A percentile compares a stretch with the other conserved stretches of the same genome.
These are phyloP conservation scores for Ophion ellenae DNA, from an alignment of 2,888 invertebrate genomes.

Conservation along the genomic window DNA sequence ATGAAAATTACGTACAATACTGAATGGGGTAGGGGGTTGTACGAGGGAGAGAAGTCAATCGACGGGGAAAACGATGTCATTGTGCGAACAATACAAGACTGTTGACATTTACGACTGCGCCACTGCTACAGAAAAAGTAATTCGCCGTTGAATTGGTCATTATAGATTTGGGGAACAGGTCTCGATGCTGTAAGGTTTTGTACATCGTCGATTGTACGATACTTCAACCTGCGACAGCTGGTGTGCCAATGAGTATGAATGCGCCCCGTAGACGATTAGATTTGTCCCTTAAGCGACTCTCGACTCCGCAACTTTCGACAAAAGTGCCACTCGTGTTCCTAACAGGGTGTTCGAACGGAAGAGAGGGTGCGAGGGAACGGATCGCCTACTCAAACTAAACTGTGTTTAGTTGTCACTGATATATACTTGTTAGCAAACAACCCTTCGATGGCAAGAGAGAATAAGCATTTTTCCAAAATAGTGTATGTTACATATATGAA, in stretches of 20 bases:
- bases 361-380: not conserved
- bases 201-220: slow-evolving; percentile 14
- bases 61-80: slow-evolving; percentile 39
- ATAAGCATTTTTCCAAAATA: too few relatives aligned
- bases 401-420: slow-evolving; percentile 18
- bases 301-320: slow-evolving; percentile 45
- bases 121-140: slow-evolving; percentile 52
- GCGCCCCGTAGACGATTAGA: slow-evolving; percentile 57
- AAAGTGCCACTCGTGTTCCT: slow-evolving; percentile 53
- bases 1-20: slow-evolving; percentile 8
- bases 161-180: slow-evolving; percentile 63
- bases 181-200: not conserved
- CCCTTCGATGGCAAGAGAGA: not conserved
- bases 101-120: slow-evolving; percentile 62
- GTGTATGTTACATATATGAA: too few relatives aligned
- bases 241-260: slow-evolving; percentile 58
- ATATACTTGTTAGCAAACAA: slow-evolving; percentile 23
- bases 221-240: slow-evolving; percentile 65
- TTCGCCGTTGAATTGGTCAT: slow-evolving; percentile 63
- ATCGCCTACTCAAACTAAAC: slow-evolving; percentile 43
- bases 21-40: not conserved
- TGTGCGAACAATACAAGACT: slow-evolving; percentile 49
- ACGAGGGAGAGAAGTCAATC: slow-evolving; percentile 45
- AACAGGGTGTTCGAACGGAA: slow-evolving; percentile 39
- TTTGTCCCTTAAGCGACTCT: slow-evolving; percentile 57